Percentiles rank a stretch among this genome's conserved stretches.
Evolutionary conservation across 2,888 invertebrate genomes (phyloP).

Genomic region (Pyrrhosoma nymphula): DNA sequence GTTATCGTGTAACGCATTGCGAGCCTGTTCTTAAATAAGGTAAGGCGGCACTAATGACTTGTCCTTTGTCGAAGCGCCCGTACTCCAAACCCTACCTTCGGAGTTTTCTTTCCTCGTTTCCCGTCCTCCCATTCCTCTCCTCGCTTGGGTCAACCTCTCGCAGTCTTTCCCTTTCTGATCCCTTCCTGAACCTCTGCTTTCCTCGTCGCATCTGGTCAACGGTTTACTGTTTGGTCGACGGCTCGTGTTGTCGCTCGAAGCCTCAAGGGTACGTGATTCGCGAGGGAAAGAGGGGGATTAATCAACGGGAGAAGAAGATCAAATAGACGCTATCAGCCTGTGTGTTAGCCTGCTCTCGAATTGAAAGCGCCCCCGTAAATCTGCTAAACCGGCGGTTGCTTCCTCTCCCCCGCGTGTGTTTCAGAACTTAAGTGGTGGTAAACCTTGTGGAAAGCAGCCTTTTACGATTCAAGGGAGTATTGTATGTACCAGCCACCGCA

Average conservation of each 20-base stretch:
- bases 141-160: not conserved
- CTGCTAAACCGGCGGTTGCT: not conserved
- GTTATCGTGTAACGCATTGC: too few relatives aligned
- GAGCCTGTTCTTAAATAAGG: too few relatives aligned
- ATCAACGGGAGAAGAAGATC: not conserved
- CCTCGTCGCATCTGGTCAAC: not conserved
- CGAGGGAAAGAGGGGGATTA: not conserved
- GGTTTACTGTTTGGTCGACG: not conserved
- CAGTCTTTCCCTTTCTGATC: not conserved
- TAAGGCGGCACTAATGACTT: too few relatives aligned
- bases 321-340: too few relatives aligned
- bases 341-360: not conserved
- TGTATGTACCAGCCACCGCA: not conserved
- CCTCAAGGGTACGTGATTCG: not conserved
- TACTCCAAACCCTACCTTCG: too few relatives aligned
- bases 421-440: too few relatives aligned
- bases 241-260: not conserved
- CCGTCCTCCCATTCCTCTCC: not conserved
- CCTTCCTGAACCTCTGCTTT: not conserved
- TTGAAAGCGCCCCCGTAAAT: not conserved
- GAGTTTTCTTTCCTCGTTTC: not conserved
- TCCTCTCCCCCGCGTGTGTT: not conserved
- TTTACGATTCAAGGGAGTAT: not conserved
- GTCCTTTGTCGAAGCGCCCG: too few relatives aligned
- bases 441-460: not conserved